A percentile compares a stretch with the other conserved stretches of the same genome.
phyloP scores from a whole-genome alignment of 1,140 invertebrate species.

The Coelopa frigida region DNA sequence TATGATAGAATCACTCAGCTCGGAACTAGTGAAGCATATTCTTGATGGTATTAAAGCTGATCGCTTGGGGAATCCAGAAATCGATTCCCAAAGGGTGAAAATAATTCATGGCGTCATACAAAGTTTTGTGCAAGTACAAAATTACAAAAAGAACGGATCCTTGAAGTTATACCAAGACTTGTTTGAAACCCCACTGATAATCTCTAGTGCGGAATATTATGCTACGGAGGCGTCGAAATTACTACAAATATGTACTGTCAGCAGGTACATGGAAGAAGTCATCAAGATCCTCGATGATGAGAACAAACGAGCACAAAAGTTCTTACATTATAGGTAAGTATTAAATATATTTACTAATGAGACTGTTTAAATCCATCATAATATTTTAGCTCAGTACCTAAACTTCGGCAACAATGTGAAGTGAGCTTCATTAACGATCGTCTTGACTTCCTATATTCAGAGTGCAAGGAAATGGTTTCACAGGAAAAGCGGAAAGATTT shows the following conservation, averaged over 20 bases:
- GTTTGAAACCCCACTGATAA: constrained; percentile 79
- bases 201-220: constrained; percentile 77
- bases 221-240: constrained; percentile 70
- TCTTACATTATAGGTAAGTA: constrained; percentile 68
- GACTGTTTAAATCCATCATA: too few relatives aligned
- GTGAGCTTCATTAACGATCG: constrained; percentile 83
- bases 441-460: constrained; percentile 75
- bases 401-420: constrained; percentile 63
- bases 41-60: constrained; percentile 74
- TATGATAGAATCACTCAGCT: constrained; percentile 73
- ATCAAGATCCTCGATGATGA: constrained; percentile 78
- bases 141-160: constrained; percentile 57
- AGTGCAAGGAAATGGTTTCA: constrained; percentile 77
- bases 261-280: constrained; percentile 87
- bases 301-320: constrained; percentile 71
- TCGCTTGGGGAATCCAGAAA: constrained; percentile 56
- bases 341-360: too few relatives aligned
- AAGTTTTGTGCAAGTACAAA: constrained; percentile 70
- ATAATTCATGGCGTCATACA: constrained; percentile 77
- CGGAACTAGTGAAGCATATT: constrained; percentile 63
- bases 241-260: constrained; percentile 74
- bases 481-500: constrained; percentile 77
- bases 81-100: constrained; percentile 60
- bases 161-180: constrained; percentile 78
- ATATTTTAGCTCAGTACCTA: constrained; percentile 53